These are phyloP conservation scores for Tiliqua scincoides DNA, from an alignment of 2,113 vertebrate species.

Conservation along the genomic window DNA sequence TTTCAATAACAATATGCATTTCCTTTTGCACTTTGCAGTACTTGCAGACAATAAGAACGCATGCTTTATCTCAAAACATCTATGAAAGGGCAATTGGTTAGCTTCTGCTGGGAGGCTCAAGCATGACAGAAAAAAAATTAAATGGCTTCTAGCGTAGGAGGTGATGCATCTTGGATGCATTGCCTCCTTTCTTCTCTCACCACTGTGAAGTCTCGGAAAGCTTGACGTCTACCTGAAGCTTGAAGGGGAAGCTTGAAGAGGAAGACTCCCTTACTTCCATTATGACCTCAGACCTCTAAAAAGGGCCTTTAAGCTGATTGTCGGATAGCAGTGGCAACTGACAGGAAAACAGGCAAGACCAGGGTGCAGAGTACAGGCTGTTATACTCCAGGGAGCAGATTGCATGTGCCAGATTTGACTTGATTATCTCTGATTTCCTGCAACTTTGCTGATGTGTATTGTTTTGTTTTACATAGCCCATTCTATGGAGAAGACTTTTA, in stretches of 20 bases:
- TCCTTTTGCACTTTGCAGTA: neutral
- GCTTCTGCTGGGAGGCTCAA: neutral
- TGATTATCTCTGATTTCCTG: neutral
- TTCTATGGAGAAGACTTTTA: constrained; percentile 99
- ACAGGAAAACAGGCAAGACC: neutral
- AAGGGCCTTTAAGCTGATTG: neutral
- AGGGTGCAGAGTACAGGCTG: neutral
- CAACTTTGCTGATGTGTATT: constrained; percentile 44
- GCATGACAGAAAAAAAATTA: neutral
- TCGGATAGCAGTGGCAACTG: neutral
- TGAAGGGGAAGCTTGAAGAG: too few species aligned
- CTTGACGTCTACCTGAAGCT: too few species aligned
- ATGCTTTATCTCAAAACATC: neutral
- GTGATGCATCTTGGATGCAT: neutral
- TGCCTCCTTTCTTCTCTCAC: neutral
- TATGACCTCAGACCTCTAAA: neutral
- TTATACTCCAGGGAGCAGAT: neutral
- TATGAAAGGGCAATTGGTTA: neutral
- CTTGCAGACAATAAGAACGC: neutral
- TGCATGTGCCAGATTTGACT: neutral
- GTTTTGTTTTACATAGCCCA: constrained; percentile 79
- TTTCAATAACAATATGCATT: neutral
- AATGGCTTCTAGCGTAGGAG: neutral
- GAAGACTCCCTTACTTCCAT: too few species aligned
- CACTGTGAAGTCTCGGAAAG: too few species aligned